Base-by-base conservation (phyloP, 2,888 invertebrate species). In the Melinaea marsaeus region DNA sequence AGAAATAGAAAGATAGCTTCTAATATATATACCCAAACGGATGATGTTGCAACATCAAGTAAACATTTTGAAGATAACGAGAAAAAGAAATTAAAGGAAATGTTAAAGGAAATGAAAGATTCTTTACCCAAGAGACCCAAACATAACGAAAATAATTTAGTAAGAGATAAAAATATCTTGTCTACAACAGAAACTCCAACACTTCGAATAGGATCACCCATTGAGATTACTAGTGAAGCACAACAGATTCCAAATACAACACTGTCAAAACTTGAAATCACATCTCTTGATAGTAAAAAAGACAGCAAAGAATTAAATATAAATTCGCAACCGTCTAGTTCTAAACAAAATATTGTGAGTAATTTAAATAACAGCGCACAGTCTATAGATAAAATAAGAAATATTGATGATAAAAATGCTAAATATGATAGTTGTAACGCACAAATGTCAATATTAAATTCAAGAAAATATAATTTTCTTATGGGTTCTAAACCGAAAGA, bases 51-150 rank as follows among this genome's bases (percentile, higher is more conserved):
- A 2, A 55, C 54, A 11, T 47, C 58, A 42, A 57, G 11, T 65
- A 47, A 45, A 57, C 32, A 32, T 60, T 75, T 64, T 58, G 63
- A 63, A 48, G 66, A 60, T 9, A 87, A 92, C 71, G 93, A 93
- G 73, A 92, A 92, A 74, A 92, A 92, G 75, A 92, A 91, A 77
- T 83, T 95, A 37, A 93, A 93, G 78, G 94, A 94, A 81, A 94
- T 95, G 92, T 80, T 95, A 68, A 95, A 94, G 75, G 95, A 95
- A 87, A 95, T 95, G 94, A 95, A 95, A 81, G 93, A 95, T 79
- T 95, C 95, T 11, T 83, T 95, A 66, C 94, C 94, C 0, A 93
- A 93, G 75, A 91, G 92, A 71, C 79, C 91, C 34, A 92, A 91
- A 70, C 81, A 84, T 45, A 85, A 76, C 61, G 65, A 66, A 34